A percentile compares a stretch with the other conserved stretches of the same genome.
Conservation (phyloP, 1,140 invertebrate species). For the Theocolax elegans region DNA sequence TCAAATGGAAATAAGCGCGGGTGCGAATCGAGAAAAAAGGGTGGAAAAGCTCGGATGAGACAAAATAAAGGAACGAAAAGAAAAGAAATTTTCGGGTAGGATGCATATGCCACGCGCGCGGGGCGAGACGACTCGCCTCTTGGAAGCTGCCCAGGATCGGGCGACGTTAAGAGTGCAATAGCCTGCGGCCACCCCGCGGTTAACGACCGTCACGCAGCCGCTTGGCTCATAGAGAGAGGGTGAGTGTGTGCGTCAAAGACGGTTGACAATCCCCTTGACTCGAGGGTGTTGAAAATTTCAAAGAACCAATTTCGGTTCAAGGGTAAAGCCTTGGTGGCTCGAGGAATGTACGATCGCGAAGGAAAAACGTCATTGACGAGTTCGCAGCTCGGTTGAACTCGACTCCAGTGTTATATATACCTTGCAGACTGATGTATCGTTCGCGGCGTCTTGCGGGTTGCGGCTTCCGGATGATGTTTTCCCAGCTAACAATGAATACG, state of each 20-base stretch:
- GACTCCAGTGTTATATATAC: too few species aligned
- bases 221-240: too few species aligned
- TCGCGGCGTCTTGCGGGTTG: conserved; percentile 27
- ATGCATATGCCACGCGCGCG: too few species aligned
- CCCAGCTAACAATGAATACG: conserved; percentile 27
- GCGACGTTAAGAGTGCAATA: conserved; percentile 57
- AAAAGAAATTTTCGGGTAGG: too few species aligned
- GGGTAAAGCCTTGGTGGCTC: too few species aligned
- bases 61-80: too few species aligned
- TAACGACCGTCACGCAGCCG: conserved; percentile 53
- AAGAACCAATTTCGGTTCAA: neutral
- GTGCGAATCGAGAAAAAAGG: too few species aligned
- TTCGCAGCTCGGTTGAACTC: too few species aligned
- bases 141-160: conserved; percentile 52
- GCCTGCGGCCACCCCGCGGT: conserved; percentile 51
- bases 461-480: conserved; percentile 22
- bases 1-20: too few species aligned
- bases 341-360: too few species aligned
- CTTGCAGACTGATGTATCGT: conserved; percentile 30
- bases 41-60: too few species aligned
- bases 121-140: conserved; percentile 40
- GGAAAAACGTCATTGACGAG: too few species aligned
- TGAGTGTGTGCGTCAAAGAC: conserved; percentile 10
- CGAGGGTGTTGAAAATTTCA: neutral
- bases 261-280: conserved; percentile 39